Evolutionary conservation across 35 echinoderm and acorn worm genomes (phyloP), one percentile per base, ranked within the genome.

Genomic region (Acanthaster planci): DNA sequence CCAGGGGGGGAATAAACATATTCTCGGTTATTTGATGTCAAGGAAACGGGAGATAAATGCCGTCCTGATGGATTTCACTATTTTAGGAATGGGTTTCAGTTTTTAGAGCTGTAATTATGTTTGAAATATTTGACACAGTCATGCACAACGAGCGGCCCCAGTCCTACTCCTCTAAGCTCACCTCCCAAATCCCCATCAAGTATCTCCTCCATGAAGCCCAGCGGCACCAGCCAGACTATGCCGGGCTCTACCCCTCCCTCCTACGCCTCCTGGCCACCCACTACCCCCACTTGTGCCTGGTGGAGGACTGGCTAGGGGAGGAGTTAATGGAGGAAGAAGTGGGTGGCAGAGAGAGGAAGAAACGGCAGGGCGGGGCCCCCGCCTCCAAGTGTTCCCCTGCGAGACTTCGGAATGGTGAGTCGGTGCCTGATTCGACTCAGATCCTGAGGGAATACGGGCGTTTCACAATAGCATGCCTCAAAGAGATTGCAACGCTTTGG

Each of bases 241-340:
- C 82, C 39, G 81, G 86, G 35, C 84, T 99, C 31, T 99, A 99
- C 55, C 92, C 96, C 9, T 81, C 88, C 21, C 75, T 99, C 37
- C 86, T 99, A 47, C 80, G 92, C 18, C 89, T 91, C 38, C 79
- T 99, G 18, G 92, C 89, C 1, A 99, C 96, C 12, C 96, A 99
- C 86, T 94, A 94, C 59, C 96, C 96, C 9, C 96, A 99, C 54
- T 89, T 99, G 76, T 99, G 96, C 76, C 92, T 91, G 51, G 96
- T 99, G 40, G 96, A 99, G 58, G 90, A 99, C 47, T 99, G 92
- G 92, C 60, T 99, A 52, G 92, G 80, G 21, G 96, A 99, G 32
- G 88, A 93, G 52, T 36, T 93, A 32, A 80, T 87, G 37, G 95
- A 86, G 32, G 88, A 87, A 47, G 77, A 82, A 0, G 27, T 60